Evolutionary conservation across 2,888 invertebrate genomes (phyloP).

Genomic region (Meta bourneti): DNA sequence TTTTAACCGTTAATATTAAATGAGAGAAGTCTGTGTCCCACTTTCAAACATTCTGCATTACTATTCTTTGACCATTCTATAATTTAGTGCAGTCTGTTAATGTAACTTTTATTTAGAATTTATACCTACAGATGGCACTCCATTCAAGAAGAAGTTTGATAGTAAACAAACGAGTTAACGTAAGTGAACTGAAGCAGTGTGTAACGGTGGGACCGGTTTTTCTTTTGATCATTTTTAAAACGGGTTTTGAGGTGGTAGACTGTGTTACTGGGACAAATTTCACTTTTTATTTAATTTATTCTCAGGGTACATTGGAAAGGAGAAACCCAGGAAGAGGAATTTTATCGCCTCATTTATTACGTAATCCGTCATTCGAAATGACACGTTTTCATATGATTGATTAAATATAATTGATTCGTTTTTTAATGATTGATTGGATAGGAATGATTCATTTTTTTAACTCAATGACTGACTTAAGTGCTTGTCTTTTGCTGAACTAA

Average conservation of each 20-base stretch:
- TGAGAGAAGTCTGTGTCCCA: too few relatives aligned
- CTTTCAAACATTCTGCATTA: too few relatives aligned
- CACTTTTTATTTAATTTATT: constrained; percentile 59
- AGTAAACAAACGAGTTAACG: constrained; percentile 46
- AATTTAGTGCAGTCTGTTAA: too few relatives aligned
- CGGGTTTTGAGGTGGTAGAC: constrained; percentile 49
- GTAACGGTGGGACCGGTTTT: constrained; percentile 58
- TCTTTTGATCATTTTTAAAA: constrained; percentile 25
- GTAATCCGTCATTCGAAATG: not conserved
- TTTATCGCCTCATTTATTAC: not conserved
- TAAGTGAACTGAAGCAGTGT: not conserved
- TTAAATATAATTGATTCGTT: too few relatives aligned
- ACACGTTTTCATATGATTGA: too few relatives aligned
- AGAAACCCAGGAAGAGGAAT: not conserved
- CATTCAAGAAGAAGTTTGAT: not conserved
- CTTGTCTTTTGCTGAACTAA: too few relatives aligned
- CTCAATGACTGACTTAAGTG: too few relatives aligned
- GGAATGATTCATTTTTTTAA: too few relatives aligned
- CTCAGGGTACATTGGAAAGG: constrained; percentile 46
- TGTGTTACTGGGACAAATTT: constrained; percentile 72
- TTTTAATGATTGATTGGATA: too few relatives aligned
- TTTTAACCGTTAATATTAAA: too few relatives aligned
- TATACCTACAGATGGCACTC: constrained; percentile 47
- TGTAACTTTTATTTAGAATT: not conserved
- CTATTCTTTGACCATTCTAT: too few relatives aligned